phyloP scores from a whole-genome alignment of 2,888 invertebrate genomes.

The Clitarchus hookeri region DNA sequence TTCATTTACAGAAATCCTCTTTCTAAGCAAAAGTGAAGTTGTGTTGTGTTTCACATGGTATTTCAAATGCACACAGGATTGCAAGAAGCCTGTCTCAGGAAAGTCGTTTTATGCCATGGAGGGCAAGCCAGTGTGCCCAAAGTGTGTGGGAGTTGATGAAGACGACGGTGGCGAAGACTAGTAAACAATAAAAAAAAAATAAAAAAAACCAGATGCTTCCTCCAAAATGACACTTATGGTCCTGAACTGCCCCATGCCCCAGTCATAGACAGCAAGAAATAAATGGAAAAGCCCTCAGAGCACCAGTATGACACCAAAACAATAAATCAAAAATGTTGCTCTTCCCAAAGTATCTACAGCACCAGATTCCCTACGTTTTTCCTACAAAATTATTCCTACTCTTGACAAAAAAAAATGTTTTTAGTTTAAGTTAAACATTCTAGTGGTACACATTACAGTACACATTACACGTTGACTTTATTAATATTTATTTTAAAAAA shows the following conservation, averaged over 20 bases:
- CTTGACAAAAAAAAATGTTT: neutral
- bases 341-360: neutral
- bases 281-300: neutral
- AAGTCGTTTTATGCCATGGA: constrained; percentile 98
- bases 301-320: neutral
- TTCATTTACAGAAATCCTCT: neutral
- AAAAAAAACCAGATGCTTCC: constrained; percentile 51
- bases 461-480: too few relatives aligned
- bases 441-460: neutral
- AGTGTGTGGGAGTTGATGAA: constrained; percentile 90
- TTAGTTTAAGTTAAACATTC: neutral
- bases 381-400: neutral
- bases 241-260: constrained; percentile 20
- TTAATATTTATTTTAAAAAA: neutral
- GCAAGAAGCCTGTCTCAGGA: constrained; percentile 89
- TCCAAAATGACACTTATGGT: constrained; percentile 17
- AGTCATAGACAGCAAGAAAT: neutral
- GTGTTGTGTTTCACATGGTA: neutral
- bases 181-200: constrained; percentile 27
- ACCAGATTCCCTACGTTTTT: neutral
- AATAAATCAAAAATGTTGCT: neutral
- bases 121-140: constrained; percentile 93
- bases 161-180: constrained; percentile 57
- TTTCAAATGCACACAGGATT: constrained; percentile 68
- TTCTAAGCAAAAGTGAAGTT: neutral